phyloP scores from a whole-genome alignment of 2,113 vertebrate genomes.

The Struthio camelus region DNA sequence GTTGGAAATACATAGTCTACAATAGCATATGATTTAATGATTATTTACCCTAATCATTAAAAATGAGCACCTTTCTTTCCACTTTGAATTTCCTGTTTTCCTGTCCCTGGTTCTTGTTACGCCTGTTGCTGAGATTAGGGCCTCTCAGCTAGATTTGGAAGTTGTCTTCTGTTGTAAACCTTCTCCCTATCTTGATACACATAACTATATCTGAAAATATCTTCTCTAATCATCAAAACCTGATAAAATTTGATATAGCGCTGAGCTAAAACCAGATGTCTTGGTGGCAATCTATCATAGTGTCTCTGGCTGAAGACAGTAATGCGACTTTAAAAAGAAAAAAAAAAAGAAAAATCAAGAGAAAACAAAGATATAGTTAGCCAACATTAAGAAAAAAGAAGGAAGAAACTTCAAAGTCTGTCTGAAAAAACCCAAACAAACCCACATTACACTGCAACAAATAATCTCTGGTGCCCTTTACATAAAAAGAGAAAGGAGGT shows the following conservation, averaged over 20 bases:
- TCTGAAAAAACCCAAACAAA: not conserved
- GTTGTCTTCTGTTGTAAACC: not conserved
- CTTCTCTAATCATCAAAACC: not conserved
- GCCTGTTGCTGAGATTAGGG: not conserved
- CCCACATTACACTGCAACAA: not conserved
- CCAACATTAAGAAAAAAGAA: not conserved
- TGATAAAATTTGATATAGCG: not conserved
- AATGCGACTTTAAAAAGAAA: not conserved
- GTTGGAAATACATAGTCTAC: not conserved
- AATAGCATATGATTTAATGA: not conserved
- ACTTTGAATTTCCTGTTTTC: not conserved
- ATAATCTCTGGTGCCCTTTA: not conserved
- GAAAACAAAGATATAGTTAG: not conserved
- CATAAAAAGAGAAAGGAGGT: not conserved
- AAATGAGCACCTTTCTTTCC: not conserved
- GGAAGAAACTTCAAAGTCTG: not conserved
- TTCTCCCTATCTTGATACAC: not conserved
- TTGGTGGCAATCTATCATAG: not conserved
- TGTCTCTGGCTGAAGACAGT: not conserved
- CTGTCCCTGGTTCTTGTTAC: not conserved
- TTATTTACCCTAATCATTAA: not conserved
- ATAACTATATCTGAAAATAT: not conserved
- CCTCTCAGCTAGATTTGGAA: not conserved
- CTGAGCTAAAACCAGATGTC: not conserved
- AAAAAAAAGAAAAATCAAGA: not conserved